Evolutionary conservation across 1,140 invertebrate species (phyloP), one percentile per base, ranked within the genome.

Genomic region (Zaprionus taronus): DNA sequence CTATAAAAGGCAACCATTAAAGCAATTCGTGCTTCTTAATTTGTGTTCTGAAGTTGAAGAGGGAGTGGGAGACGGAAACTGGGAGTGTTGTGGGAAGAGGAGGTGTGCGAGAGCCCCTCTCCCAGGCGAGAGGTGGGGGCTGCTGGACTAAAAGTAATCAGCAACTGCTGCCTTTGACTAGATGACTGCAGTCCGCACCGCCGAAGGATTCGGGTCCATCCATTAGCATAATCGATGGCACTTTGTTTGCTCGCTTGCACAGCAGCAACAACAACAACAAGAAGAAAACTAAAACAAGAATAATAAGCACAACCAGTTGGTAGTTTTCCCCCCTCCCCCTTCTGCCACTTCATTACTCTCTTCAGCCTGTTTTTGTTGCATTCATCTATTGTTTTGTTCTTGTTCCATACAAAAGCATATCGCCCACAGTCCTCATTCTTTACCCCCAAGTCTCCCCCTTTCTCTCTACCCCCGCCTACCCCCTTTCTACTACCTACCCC

Each of bases 141-240:
- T 4, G 14, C 49, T 53, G 24, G 12, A 20, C 60, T 26, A 44
- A 44, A 47, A 55, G 65, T 68, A 55, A 71, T 63, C 57, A 41
- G 47, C 17, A 24, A 53, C 60, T 47, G 53, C 60, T n/a, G 55
- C 55, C 64, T 60, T 73, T 68, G 71, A 68, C 63, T 67, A 67
- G 55, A 28, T 68, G 44, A 38, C 44, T 62, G 67, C 28, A 57
- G 67, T n/a, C 60, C 41, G 58, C 11, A 49, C 26, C 34, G 57
- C 26, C 34, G 58, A 5, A 57, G 22, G 58, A 22, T 15, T 66
- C 12, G 47, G 56, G 34, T 71, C 51, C 67, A 47, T 75, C 67
- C 68, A 90, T 87, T 87, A 84, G 72, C 85, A 90, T 90, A 90
- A 79, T 87, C 84, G 81, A 84, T 89, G 77, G 31, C 84, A 80